These are phyloP conservation scores for Stenotaenia linearis DNA, from an alignment of 2,888 invertebrate species.

Conservation along the genomic window DNA sequence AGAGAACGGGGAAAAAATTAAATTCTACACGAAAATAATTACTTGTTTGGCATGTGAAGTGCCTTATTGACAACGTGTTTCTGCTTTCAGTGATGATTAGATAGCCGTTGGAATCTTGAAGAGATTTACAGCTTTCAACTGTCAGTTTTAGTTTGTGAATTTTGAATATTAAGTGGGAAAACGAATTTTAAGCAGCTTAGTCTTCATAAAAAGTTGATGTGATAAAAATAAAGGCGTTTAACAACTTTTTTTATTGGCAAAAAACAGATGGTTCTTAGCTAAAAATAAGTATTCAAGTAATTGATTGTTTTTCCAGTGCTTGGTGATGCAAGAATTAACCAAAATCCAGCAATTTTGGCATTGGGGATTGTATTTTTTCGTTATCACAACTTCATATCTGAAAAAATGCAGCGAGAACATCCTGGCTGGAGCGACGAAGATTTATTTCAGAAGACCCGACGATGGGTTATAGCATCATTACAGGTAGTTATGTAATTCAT, in stretches of 20 bases:
- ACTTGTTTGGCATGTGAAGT: background rate
- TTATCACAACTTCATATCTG: slow-evolving; percentile 92
- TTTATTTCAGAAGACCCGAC: slow-evolving; percentile 80
- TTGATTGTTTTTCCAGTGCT: slow-evolving; percentile 71
- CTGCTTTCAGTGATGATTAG: background rate
- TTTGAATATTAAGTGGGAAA: background rate
- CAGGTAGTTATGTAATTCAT: slow-evolving; percentile 58
- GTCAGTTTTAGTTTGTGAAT: no score
- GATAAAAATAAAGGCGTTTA: no score
- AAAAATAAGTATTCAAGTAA: no score
- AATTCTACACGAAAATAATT: background rate
- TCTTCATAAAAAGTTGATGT: no score
- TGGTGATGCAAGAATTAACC: slow-evolving; percentile 93
- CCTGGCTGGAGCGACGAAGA: slow-evolving; percentile 91
- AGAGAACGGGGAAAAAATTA: background rate
- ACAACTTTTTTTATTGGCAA: no score
- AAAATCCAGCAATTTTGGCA: slow-evolving; percentile 90
- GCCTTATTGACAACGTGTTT: background rate
- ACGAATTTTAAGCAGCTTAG: no score
- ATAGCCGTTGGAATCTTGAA: background rate
- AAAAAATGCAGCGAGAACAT: slow-evolving; percentile 66
- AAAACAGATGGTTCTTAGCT: no score
- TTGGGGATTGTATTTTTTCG: slow-evolving; percentile 89
- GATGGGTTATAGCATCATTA: slow-evolving; percentile 84
- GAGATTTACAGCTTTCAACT: background rate